Percentiles rank a stretch among this genome's conserved stretches.
Evolutionary conservation across 2,888 invertebrate genomes (phyloP).

Genomic region (Cheilosia variabilis): DNA sequence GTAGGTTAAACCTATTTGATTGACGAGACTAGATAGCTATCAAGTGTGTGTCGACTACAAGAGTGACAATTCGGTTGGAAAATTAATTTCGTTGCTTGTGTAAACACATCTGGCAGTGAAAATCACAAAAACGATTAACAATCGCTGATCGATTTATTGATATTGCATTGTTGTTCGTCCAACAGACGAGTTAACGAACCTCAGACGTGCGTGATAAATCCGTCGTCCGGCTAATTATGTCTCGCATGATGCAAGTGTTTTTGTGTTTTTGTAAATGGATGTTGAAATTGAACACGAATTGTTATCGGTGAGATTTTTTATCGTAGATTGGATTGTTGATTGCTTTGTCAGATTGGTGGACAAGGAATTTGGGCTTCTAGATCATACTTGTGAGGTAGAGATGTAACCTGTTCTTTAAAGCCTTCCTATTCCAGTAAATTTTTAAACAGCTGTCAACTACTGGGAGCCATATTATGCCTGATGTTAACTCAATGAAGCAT

Average conservation of each 20-base stretch:
- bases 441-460: too few species aligned
- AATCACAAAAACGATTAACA: too few species aligned
- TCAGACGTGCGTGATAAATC: background rate
- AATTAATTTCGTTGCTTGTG: background rate
- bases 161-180: background rate
- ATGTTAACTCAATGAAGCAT: too few species aligned
- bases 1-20: constrained; percentile 33
- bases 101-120: too few species aligned
- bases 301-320: constrained; percentile 15
- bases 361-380: background rate
- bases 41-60: background rate
- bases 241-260: background rate
- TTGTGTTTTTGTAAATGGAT: constrained; percentile 11
- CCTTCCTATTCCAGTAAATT: too few species aligned
- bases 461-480: too few species aligned
- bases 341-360: background rate
- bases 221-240: background rate
- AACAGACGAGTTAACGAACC: constrained; percentile 4
- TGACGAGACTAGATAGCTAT: background rate
- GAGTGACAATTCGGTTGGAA: background rate
- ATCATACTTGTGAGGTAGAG: too few species aligned
- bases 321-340: background rate
- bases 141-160: too few species aligned
- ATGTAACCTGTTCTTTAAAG: too few species aligned
- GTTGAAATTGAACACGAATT: background rate